phyloP scores from a whole-genome alignment of 2,888 invertebrate genomes.

The Leptopilina drosophilae region DNA sequence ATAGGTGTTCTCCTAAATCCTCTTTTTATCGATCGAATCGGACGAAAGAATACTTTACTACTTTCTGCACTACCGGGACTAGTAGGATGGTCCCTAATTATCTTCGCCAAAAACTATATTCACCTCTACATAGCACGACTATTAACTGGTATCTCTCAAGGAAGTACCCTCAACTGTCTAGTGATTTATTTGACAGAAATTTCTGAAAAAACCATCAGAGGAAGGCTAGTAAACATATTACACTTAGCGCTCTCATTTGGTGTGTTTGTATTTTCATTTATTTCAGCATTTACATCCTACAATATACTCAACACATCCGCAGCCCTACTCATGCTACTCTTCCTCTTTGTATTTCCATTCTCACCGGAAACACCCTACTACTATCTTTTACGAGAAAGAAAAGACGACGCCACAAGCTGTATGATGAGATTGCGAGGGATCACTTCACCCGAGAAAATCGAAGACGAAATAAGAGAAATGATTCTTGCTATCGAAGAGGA shows the following conservation, averaged over 20 bases:
- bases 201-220: constrained; percentile 79
- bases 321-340: constrained; percentile 79
- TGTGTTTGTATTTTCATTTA: constrained; percentile 68
- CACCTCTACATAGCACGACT: constrained; percentile 75
- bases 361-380: constrained; percentile 85
- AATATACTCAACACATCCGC: constrained; percentile 78
- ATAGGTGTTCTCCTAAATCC: constrained; percentile 66
- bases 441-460: constrained; percentile 77
- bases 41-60: constrained; percentile 66
- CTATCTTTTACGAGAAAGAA: constrained; percentile 78
- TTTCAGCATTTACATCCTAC: constrained; percentile 78
- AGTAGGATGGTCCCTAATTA: constrained; percentile 68
- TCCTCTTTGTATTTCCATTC: constrained; percentile 79
- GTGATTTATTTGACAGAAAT: constrained; percentile 82
- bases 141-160: constrained; percentile 77
- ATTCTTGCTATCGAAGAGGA: not conserved
- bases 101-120: constrained; percentile 60
- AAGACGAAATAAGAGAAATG: constrained; percentile 77
- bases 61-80: constrained; percentile 66
- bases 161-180: constrained; percentile 77
- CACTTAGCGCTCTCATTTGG: constrained; percentile 77
- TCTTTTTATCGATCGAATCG: constrained; percentile 65
- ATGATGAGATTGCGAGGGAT: constrained; percentile 79
- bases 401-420: constrained; percentile 79
- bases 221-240: constrained; percentile 79